Conservation (phyloP, 2,797 vertebrate genomes). For the Oreochromis mossambicus region DNA sequence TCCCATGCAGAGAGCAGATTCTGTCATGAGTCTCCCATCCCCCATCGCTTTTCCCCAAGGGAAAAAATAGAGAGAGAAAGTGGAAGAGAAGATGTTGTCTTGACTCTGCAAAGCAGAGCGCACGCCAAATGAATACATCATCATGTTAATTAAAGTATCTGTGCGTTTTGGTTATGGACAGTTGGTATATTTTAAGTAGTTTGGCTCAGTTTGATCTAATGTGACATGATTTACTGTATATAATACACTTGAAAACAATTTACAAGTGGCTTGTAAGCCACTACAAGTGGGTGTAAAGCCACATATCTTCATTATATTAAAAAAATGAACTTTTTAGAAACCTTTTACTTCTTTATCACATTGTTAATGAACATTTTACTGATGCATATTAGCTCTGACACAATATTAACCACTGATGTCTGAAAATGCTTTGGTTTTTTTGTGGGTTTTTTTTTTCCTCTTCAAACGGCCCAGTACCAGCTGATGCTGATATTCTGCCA, state of each 20-base stretch:
- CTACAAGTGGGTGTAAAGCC: neutral
- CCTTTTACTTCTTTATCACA: neutral
- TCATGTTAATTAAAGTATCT: slow-evolving; percentile 60
- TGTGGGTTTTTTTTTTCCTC: rapidly evolving
- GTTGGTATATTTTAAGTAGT: slow-evolving; percentile 37
- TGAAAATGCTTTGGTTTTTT: neutral
- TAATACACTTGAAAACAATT: neutral
- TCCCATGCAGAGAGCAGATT: slow-evolving; percentile 68
- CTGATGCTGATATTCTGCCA: neutral
- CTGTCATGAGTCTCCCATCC: slow-evolving; percentile 67
- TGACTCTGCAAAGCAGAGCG: slow-evolving; percentile 57
- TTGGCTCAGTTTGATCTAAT: slow-evolving; percentile 19
- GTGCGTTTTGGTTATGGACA: slow-evolving; percentile 41
- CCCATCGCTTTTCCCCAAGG: slow-evolving; percentile 60
- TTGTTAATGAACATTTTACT: neutral
- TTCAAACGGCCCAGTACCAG: neutral
- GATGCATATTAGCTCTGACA: neutral
- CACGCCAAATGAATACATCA: slow-evolving; percentile 61
- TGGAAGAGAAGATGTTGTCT: slow-evolving; percentile 42
- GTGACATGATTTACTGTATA: slow-evolving; percentile 1
- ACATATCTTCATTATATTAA: neutral
- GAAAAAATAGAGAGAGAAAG: slow-evolving; percentile 28
- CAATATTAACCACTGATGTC: too few species aligned
- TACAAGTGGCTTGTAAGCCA: neutral
- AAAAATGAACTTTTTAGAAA: neutral